Conservation (phyloP, 2,888 invertebrate genomes). For the Conops quadrifasciatus region DNA sequence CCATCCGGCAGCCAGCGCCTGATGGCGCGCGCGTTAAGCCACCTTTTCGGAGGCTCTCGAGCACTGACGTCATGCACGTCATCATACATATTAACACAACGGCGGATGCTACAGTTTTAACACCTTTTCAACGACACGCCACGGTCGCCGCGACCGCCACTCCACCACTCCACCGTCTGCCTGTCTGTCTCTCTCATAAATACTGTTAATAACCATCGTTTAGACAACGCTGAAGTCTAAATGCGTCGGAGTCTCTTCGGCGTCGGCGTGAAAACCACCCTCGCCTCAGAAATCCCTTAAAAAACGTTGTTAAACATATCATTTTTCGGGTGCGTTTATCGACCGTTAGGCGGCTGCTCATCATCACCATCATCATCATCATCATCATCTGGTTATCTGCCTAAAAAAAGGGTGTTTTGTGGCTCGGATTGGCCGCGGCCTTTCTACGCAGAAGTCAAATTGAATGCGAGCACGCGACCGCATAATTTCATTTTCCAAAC, state of each 20-base stretch:
- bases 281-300: neutral
- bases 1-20: neutral
- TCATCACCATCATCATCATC: too few species aligned
- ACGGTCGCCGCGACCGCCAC: neutral
- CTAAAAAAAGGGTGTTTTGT: neutral
- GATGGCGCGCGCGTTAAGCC: neutral
- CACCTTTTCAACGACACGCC: conserved; percentile 25
- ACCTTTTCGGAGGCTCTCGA: neutral
- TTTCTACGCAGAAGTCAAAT: conserved; percentile 37
- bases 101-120: conserved; percentile 27
- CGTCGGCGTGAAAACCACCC: conserved; percentile 6
- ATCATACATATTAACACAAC: neutral
- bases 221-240: neutral
- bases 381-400: conserved; percentile 21
- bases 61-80: conserved; percentile 23
- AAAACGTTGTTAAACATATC: conserved; percentile 19
- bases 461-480: conserved; percentile 46
- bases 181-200: conserved; percentile 41
- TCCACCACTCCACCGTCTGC: neutral
- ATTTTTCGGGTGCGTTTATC: conserved; percentile 24
- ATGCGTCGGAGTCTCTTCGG: neutral
- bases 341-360: conserved; percentile 6
- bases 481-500: conserved; percentile 31
- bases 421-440: neutral
- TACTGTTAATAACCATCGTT: conserved; percentile 44